phyloP scores from a whole-genome alignment of 2,888 invertebrate species.

The Erebia ligea region DNA sequence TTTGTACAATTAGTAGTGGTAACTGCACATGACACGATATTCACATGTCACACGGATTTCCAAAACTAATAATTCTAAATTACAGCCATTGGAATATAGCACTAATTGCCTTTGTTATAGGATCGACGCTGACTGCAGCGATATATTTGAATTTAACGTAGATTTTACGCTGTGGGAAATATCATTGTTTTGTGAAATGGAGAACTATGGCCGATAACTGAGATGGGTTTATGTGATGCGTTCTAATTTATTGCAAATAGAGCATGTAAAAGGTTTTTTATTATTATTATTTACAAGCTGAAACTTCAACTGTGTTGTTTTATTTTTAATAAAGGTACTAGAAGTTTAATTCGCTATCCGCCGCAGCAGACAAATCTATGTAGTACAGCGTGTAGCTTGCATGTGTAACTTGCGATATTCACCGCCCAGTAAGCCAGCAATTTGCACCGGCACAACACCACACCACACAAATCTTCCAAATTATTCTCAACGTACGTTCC shows the following conservation, averaged over 20 bases:
- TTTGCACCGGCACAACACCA: too few species aligned
- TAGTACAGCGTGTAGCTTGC: too few species aligned
- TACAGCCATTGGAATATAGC: conserved; percentile 18
- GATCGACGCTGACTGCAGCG: not conserved
- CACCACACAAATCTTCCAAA: too few species aligned
- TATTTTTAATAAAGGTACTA: too few species aligned
- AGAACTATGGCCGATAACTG: conserved; percentile 21
- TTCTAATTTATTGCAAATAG: not conserved
- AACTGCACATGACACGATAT: conserved; percentile 22
- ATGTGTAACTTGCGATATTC: too few species aligned
- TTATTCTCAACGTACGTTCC: too few species aligned
- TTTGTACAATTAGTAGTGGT: conserved; percentile 14
- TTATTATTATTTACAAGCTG: too few species aligned
- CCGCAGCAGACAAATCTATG: too few species aligned
- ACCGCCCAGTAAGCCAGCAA: too few species aligned
- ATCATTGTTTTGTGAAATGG: conserved; percentile 24
- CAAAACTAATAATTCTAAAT: not conserved
- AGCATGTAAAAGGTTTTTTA: not conserved
- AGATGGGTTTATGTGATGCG: not conserved
- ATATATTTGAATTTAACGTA: conserved; percentile 16
- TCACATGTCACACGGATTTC: conserved; percentile 23
- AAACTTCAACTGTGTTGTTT: too few species aligned
- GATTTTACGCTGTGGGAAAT: conserved; percentile 19
- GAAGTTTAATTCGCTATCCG: too few species aligned
- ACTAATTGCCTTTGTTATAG: conserved; percentile 14